Percentiles rank a stretch among this genome's conserved stretches.
Evolutionary conservation across 2,888 invertebrate species (phyloP).

Genomic region (Epistrophe eligans): DNA sequence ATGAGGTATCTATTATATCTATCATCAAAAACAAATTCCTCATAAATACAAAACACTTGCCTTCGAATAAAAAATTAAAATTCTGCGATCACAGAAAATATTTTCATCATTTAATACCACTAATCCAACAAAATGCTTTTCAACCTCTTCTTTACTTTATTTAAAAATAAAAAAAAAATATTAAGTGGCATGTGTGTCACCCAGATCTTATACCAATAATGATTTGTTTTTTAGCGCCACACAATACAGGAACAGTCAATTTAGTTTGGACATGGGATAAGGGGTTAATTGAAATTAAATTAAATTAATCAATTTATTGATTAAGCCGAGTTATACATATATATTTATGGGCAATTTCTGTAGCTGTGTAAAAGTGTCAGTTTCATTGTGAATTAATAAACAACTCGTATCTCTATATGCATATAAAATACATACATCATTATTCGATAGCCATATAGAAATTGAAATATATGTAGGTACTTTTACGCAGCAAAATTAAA

Average conservation of each 20-base stretch:
- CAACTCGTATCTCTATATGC: no score
- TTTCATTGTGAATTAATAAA: no score
- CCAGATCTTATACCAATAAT: background rate
- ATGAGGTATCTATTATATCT: background rate
- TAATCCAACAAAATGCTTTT: background rate
- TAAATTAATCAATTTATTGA: constrained; percentile 5
- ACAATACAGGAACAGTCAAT: background rate
- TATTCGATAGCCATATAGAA: no score
- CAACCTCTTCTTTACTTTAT: background rate
- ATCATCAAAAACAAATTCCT: background rate
- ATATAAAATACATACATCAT: no score
- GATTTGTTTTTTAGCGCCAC: constrained; percentile 5
- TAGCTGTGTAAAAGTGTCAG: background rate
- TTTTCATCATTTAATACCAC: constrained; percentile 1
- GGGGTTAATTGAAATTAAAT: constrained; percentile 17
- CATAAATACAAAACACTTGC: constrained; percentile 14
- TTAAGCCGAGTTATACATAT: background rate
- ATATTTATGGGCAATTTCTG: background rate
- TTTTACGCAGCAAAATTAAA: no score
- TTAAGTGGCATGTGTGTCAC: constrained; percentile 12
- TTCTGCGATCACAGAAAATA: background rate
- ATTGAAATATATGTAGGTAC: no score
- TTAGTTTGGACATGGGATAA: background rate
- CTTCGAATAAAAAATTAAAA: background rate
- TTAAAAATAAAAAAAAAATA: background rate